Conservation (phyloP, 2,888 invertebrate species). For the Drosophila subquinaria region DNA sequence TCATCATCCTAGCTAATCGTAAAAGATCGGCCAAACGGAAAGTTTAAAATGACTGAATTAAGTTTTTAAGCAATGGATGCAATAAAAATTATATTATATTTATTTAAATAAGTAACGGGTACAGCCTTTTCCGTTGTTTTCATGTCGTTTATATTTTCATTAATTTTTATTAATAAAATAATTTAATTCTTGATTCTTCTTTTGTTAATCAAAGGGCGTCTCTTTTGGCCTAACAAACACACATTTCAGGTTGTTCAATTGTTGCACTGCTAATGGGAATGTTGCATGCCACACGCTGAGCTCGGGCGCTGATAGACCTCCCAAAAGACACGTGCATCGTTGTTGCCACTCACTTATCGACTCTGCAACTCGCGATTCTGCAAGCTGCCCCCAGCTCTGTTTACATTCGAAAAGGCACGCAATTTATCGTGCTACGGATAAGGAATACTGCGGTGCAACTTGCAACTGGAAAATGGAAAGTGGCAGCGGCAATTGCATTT, state of each 20-base stretch:
- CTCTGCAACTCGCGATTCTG: constrained; percentile 2
- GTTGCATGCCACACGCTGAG: constrained; percentile 49
- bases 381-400: constrained; percentile 22
- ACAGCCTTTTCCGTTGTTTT: no score
- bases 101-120: no score
- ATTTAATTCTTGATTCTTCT: background rate
- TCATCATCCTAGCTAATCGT: no score
- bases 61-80: no score
- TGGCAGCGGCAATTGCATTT: constrained; percentile 10
- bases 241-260: background rate
- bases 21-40: no score
- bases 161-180: background rate
- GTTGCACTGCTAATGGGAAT: constrained; percentile 29
- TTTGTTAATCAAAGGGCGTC: background rate
- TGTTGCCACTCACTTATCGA: constrained; percentile 28
- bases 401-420: constrained; percentile 59
- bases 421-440: constrained; percentile 55
- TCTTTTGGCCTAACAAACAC: background rate
- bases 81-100: no score
- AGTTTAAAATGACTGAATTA: no score
- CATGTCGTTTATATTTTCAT: background rate
- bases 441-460: constrained; percentile 5
- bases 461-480: background rate
- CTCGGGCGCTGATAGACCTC: constrained; percentile 13
- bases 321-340: constrained; percentile 27